Evolutionary conservation across 2,888 invertebrate genomes (phyloP), one percentile per base, ranked within the genome.

Genomic region (Meteorus cinctellus): DNA sequence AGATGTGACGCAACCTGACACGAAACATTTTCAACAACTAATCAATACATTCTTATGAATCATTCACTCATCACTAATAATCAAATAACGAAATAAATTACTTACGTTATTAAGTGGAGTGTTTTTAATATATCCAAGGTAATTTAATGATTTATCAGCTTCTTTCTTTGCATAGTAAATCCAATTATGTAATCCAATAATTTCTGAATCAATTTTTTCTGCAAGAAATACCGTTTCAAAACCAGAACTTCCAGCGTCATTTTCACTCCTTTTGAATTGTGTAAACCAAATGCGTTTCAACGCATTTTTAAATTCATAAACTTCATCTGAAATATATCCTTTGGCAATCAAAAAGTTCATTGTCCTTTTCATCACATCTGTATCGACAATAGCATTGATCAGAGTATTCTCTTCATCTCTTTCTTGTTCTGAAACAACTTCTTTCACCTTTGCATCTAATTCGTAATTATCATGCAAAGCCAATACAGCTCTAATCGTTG

Each of bases 221-320:
- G 97, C 96, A 0, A 97, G 92, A 88, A 97, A 97, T 16, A 97
- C 93, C 83, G 98, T 98, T 89, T 98, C 98, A 86, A 98, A 98
- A 1, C 96, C 97, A 59, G 96, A 96, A 83, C 97, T 97, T 72
- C 97, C 95, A 12, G 96, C 92, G 84, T 93, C 93, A 34, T 95
- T 94, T 84, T 92, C 92, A 75, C 95, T 94, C 81, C 97, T 92
- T 5, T 96, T 94, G 87, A 97, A 98, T 83, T 96, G 92, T 24
- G 94, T 94, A 85, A 96, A 96, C 96, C 96, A 96, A 12, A 95
- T 90, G 74, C 93, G 93, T 86, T 93, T 94, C 16, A 96, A 88
- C 31, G 93, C 91, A 83, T 95, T 94, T 79, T 93, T 92, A 84
- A 95, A 95, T 73, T 94, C 94, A 74, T 87, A 88, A 36, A 86